phyloP scores from a whole-genome alignment of 2,888 invertebrate genomes.

The Euzophera pinguis region DNA sequence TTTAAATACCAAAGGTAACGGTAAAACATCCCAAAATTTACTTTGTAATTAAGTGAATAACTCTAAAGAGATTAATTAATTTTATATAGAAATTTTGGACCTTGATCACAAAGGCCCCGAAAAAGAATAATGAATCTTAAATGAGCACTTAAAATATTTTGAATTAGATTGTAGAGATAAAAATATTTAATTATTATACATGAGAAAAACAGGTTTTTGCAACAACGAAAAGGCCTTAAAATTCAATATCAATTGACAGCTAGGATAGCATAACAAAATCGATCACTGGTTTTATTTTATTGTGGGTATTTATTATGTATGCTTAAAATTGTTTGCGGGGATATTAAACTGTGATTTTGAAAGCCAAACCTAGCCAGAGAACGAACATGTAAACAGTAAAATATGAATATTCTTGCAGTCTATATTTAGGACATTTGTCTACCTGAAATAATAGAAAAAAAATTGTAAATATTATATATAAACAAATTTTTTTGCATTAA shows the following conservation, averaged over 20 bases:
- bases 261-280: constrained; percentile 37
- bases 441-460: constrained; percentile 47
- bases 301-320: constrained; percentile 31
- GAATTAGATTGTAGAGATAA: background rate
- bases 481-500: too few relatives aligned
- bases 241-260: constrained; percentile 21
- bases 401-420: constrained; percentile 28
- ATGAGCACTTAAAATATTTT: background rate
- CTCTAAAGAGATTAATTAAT: background rate
- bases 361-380: constrained; percentile 47
- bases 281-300: constrained; percentile 18
- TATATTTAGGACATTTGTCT: constrained; percentile 38
- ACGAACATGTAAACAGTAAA: constrained; percentile 41
- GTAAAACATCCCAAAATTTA: background rate
- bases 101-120: background rate
- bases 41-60: background rate
- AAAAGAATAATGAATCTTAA: background rate
- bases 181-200: background rate
- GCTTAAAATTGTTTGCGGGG: constrained; percentile 22
- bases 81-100: too few relatives aligned
- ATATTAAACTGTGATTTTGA: constrained; percentile 30
- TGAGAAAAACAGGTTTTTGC: background rate
- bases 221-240: constrained; percentile 1
- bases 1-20: background rate
- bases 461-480: background rate